phyloP scores from a whole-genome alignment of 2,113 vertebrate genomes.

The Ictidomys tridecemlineatus region DNA sequence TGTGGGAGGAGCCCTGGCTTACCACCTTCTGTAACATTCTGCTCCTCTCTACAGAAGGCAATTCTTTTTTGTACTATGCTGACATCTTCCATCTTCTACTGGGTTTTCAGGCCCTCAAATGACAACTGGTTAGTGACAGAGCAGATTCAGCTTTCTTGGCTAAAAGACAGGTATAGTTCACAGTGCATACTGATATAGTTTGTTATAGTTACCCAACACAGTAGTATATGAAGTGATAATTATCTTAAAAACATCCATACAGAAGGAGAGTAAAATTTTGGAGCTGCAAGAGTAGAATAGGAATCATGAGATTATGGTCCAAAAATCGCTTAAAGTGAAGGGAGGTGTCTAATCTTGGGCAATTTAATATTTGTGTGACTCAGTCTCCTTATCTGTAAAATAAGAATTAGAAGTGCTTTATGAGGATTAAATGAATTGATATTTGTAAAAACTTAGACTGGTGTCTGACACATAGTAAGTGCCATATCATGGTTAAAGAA shows the following conservation, averaged over 20 bases:
- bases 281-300: background rate
- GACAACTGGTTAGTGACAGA: slow-evolving; percentile 1
- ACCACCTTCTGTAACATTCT: background rate
- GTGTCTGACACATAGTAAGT: background rate
- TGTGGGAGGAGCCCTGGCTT: background rate
- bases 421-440: slow-evolving; percentile 22
- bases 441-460: slow-evolving; percentile 23
- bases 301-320: background rate
- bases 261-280: background rate
- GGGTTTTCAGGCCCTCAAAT: background rate
- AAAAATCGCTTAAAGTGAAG: background rate
- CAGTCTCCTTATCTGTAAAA: slow-evolving; percentile 21
- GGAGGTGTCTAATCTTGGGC: background rate
- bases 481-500: background rate
- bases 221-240: background rate
- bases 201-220: background rate
- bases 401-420: slow-evolving; percentile 3
- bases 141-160: background rate
- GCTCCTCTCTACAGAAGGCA: background rate
- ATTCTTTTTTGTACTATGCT: background rate
- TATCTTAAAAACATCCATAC: background rate
- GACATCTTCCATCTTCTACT: background rate
- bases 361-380: slow-evolving; percentile 38
- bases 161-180: slow-evolving; percentile 28
- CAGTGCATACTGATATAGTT: background rate